These are phyloP conservation scores for Sapayoa aenigma DNA, from an alignment of 2,113 vertebrate species.

Conservation along the genomic window DNA sequence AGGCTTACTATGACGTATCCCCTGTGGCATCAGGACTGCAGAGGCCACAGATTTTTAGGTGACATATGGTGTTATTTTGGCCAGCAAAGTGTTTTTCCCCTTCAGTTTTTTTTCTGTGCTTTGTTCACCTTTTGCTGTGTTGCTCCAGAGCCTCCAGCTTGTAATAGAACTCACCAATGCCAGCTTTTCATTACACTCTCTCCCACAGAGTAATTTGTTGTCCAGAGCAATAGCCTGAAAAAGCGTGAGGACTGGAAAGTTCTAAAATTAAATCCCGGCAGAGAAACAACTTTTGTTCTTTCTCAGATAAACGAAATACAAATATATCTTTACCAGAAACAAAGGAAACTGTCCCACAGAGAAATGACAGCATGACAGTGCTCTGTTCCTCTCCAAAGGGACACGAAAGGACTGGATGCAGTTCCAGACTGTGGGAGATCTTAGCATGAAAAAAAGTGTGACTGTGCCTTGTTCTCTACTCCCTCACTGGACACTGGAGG, in stretches of 20 bases:
- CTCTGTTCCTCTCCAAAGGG: background rate
- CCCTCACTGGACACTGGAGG: accelerated
- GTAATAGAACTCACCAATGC: background rate
- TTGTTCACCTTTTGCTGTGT: background rate
- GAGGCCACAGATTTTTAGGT: background rate
- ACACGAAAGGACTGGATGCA: background rate
- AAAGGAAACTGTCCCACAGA: background rate
- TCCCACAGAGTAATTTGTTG: background rate
- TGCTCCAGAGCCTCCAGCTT: background rate
- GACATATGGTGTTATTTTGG: background rate
- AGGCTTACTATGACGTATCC: background rate
- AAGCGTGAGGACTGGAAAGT: background rate
- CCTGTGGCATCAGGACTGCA: background rate
- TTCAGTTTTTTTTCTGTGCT: background rate
- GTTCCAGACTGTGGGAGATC: accelerated
- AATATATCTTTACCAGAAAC: background rate
- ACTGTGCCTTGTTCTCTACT: accelerated
- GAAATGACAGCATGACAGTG: background rate
- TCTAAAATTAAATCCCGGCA: background rate
- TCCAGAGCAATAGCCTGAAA: background rate
- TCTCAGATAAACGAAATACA: background rate
- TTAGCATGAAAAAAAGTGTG: background rate
- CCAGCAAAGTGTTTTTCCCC: background rate
- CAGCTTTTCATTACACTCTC: background rate
- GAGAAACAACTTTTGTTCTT: background rate